Evolutionary conservation across 2,797 vertebrate genomes (phyloP).

Genomic region (Megaceryle alcyon): DNA sequence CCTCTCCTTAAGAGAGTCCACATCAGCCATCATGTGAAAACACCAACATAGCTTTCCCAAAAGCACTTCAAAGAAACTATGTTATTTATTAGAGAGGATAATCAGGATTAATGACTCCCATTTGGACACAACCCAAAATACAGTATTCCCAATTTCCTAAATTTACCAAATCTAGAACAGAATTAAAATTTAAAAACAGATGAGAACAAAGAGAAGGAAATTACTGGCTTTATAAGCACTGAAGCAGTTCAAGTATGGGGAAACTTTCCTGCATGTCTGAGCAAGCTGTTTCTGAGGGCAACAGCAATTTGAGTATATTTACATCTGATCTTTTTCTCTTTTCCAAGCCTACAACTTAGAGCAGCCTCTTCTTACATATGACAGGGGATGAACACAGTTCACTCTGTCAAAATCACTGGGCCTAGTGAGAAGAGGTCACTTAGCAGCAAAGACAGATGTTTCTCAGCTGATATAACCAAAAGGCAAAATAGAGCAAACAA

Average conservation of each 20-base stretch:
- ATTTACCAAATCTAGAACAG: neutral
- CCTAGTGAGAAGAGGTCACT: conserved; percentile 30
- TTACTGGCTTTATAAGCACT: neutral
- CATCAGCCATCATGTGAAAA: neutral
- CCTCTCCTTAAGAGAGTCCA: neutral
- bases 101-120: neutral
- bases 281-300: neutral
- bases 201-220: neutral
- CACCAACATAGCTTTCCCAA: neutral
- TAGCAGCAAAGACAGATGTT: conserved; percentile 45
- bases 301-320: neutral
- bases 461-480: conserved; percentile 28
- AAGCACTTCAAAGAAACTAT: neutral
- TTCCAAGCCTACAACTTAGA: neutral
- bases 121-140: neutral
- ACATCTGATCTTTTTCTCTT: neutral
- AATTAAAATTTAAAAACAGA: neutral
- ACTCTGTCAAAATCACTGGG: conserved; percentile 27
- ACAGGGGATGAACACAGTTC: conserved; percentile 16
- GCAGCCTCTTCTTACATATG: conserved; percentile 13
- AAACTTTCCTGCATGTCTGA: neutral
- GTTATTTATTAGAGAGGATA: neutral
- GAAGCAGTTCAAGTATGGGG: neutral
- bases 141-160: neutral
- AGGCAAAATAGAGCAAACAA: conserved; percentile 14